These are phyloP conservation scores for Ranitomeya variabilis DNA, from an alignment of 2,113 vertebrate species.

Conservation along the genomic window DNA sequence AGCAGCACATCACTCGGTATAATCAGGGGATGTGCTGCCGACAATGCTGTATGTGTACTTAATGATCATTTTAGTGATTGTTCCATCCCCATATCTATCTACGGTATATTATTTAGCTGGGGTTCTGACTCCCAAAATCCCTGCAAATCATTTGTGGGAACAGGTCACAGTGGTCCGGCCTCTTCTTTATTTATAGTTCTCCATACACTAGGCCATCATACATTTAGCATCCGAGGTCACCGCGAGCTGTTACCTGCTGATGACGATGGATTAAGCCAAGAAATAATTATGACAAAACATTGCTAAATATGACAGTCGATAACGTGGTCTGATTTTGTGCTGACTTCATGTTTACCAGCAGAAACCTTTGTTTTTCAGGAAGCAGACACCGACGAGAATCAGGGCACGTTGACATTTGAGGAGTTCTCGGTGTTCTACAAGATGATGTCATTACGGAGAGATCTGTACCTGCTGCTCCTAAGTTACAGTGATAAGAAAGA, in stretches of 20 bases:
- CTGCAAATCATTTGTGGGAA: no score
- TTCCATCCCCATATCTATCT: no score
- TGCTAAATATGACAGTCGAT: not conserved
- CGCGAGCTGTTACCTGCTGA: not conserved
- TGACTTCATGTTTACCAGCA: not conserved
- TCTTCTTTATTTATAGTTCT: no score
- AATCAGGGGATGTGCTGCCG: no score
- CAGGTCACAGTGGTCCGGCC: no score
- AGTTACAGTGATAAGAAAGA: slow-evolving; percentile 95
- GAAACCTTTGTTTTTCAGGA: slow-evolving; percentile 73
- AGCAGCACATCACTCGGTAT: no score
- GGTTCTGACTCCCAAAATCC: no score
- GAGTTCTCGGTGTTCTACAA: slow-evolving; percentile 97
- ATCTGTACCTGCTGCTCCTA: slow-evolving; percentile 90
- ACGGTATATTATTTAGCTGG: no score
- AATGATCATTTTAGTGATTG: no score
- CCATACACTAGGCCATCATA: no score
- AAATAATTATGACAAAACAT: not conserved
- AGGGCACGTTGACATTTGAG: slow-evolving; percentile 92
- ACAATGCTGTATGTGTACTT: no score
- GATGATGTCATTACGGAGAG: slow-evolving; percentile 96
- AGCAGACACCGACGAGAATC: slow-evolving; percentile 95
- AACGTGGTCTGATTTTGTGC: not conserved
- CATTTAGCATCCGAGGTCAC: not conserved
- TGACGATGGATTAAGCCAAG: not conserved